phyloP scores from a whole-genome alignment of 2,888 invertebrate species.

The Hirtodrosophila confusa region DNA sequence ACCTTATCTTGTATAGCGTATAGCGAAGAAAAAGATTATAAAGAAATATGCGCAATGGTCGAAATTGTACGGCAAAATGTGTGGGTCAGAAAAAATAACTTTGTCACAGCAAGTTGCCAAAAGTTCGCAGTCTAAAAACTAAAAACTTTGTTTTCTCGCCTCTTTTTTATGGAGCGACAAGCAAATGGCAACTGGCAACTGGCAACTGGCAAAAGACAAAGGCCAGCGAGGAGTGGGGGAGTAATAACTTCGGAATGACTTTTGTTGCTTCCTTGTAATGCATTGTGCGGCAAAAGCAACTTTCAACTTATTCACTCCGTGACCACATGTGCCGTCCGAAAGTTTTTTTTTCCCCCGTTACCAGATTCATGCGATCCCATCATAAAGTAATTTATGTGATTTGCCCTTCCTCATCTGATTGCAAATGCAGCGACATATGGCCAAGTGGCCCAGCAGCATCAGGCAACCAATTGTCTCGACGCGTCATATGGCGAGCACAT shows the following conservation, averaged over 20 bases:
- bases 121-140: slow-evolving; percentile 65
- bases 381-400: slow-evolving; percentile 80
- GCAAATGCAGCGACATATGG: slow-evolving; percentile 75
- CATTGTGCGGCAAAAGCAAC: slow-evolving; percentile 51
- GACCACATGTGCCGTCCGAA: slow-evolving; percentile 71
- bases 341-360: slow-evolving; percentile 49
- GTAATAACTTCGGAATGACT: slow-evolving; percentile 79
- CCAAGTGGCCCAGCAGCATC: slow-evolving; percentile 15
- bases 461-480: slow-evolving; percentile 59
- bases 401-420: slow-evolving; percentile 54
- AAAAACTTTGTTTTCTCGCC: slow-evolving; percentile 75
- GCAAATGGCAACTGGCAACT: slow-evolving; percentile 52
- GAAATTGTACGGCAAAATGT: slow-evolving; percentile 32
- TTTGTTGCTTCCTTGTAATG: slow-evolving; percentile 70
- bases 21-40: slow-evolving; percentile 11
- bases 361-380: slow-evolving; percentile 70
- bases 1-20: too few relatives aligned
- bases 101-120: slow-evolving; percentile 62
- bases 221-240: slow-evolving; percentile 22
- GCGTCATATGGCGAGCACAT: slow-evolving; percentile 52
- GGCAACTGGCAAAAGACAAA: slow-evolving; percentile 41
- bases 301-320: slow-evolving; percentile 56
- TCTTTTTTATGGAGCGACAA: slow-evolving; percentile 65
- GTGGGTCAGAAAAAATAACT: slow-evolving; percentile 45
- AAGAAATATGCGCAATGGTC: slow-evolving; percentile 35